These are phyloP conservation scores for Microctonus aethiopoides DNA, from an alignment of 2,888 invertebrate genomes.

Conservation along the genomic window DNA sequence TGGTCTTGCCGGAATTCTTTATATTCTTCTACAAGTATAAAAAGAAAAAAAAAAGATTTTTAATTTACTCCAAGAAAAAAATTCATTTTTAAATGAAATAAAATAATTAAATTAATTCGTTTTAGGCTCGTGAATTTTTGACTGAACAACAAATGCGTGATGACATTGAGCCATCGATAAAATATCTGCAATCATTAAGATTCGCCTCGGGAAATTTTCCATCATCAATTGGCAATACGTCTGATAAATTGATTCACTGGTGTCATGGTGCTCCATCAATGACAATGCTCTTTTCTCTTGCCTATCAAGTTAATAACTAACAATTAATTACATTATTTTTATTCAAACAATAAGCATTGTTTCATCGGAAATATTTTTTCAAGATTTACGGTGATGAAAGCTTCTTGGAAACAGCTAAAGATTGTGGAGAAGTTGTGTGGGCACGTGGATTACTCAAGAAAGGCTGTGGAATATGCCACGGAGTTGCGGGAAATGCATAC, in stretches of 20 bases:
- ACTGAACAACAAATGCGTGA: constrained; percentile 70
- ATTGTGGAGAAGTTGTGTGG: constrained; percentile 85
- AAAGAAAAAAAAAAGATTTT: background rate
- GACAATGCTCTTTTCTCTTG: constrained; percentile 76
- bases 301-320: constrained; percentile 71
- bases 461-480: constrained; percentile 91
- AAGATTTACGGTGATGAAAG: constrained; percentile 77
- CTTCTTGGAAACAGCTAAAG: constrained; percentile 77
- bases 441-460: constrained; percentile 81
- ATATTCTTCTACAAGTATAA: constrained; percentile 83
- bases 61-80: background rate
- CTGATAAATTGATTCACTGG: constrained; percentile 89
- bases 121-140: constrained; percentile 73
- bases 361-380: constrained; percentile 42
- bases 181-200: constrained; percentile 72
- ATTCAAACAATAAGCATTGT: constrained; percentile 18
- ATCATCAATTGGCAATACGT: constrained; percentile 77
- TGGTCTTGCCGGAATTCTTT: constrained; percentile 87
- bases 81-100: background rate
- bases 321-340: constrained; percentile 4
- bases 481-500: constrained; percentile 89
- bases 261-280: constrained; percentile 95
- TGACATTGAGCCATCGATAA: constrained; percentile 74
- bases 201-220: constrained; percentile 80
- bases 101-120: constrained; percentile 28